Evolutionary conservation across 1,140 invertebrate genomes (phyloP), one percentile per base, ranked within the genome.

Genomic region (Microplitis mediator): DNA sequence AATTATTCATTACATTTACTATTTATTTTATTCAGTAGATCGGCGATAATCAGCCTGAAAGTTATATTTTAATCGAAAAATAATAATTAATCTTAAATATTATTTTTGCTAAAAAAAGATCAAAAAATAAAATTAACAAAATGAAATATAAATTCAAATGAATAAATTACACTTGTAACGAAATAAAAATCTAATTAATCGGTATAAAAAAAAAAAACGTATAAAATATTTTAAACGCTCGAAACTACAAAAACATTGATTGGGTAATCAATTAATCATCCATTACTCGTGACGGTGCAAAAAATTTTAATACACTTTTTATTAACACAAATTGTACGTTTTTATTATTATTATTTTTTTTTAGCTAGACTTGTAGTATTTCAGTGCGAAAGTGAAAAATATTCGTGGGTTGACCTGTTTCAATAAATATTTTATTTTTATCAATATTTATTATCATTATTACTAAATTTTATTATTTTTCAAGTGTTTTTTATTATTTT

Each of bases 321-420:
- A 45, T 45, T 6, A 36, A 36, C 36, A 61, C 14, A 4, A n/a
- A 62, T 62, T 35, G 34, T 34, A 23, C 23, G 31, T 62, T 62
- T 35, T n/a, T 45, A 39, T 39, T 39, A 39, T 39, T 39, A 39
- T 39, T 39, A 35, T 31, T 60, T 60, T 9, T 32, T 31, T 4
- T 60, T 31, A 63, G 23, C 23, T 23, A 23, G 23, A 23, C 23
- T 23, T 63, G 13, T 11, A 63, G 13, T 63, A n/a, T n/a, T 63
- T 13, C 23, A 61, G 36, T 39, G 61, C 36, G 61, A 45, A 63
- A 63, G 61, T 63, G 14, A 63, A 63, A 63, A 63, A 63, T 34
- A 63, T 45, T 63, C 11, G 61, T 36, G 13, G 6, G 35, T 13
- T 34, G 34, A 35, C 35, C 3, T 35, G 5, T 31, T 23, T 32